These are phyloP conservation scores for Salvelinus sp. DNA, from an alignment of 2,113 vertebrate species.

Conservation along the genomic window DNA sequence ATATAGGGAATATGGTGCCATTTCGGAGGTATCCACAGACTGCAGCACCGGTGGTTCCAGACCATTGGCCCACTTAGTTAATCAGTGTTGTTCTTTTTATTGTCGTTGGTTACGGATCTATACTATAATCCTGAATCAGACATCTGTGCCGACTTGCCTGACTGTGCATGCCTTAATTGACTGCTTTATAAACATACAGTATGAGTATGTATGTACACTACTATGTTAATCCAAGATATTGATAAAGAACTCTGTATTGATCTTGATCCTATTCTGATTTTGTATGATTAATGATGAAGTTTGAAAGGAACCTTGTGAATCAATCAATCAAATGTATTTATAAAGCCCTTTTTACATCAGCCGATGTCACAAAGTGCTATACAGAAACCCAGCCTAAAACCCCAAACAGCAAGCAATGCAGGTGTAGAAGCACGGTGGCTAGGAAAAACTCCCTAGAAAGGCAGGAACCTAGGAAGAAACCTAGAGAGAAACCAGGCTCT, in stretches of 20 bases:
- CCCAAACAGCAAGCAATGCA: no score
- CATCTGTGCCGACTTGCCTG: constrained; percentile 48
- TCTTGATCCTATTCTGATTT: background rate
- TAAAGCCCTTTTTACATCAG: no score
- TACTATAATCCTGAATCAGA: constrained; percentile 34
- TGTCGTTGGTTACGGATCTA: constrained; percentile 23
- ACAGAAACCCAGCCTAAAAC: no score
- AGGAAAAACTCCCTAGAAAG: no score
- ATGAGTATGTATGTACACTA: constrained; percentile 28
- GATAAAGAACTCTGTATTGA: constrained; percentile 34
- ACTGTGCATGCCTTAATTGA: constrained; percentile 54
- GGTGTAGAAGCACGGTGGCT: no score
- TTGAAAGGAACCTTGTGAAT: constrained; percentile 24
- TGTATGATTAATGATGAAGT: constrained; percentile 22
- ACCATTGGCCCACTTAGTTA: constrained; percentile 12
- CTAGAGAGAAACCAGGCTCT: no score
- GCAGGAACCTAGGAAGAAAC: no score
- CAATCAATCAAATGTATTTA: no score
- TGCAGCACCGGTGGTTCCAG: background rate
- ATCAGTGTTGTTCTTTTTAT: constrained; percentile 23
- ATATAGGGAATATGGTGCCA: no score
- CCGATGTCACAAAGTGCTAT: no score
- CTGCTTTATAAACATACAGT: constrained; percentile 38
- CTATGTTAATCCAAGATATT: constrained; percentile 30
- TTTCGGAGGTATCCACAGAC: no score